Conservation (phyloP, 2,888 invertebrate genomes). For the Dorcus parallelipipedus region DNA sequence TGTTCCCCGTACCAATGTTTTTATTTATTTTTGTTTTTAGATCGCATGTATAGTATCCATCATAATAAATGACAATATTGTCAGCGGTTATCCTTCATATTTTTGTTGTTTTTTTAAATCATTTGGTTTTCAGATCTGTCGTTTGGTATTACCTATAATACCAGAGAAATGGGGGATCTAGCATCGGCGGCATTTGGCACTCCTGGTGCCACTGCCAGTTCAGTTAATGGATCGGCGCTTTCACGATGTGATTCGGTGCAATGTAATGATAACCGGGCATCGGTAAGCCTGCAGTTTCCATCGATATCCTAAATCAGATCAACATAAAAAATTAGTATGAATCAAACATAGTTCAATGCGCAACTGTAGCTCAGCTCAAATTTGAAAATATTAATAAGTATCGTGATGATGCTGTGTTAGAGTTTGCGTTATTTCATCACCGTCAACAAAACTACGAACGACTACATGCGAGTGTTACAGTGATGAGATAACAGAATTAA, state of each 20-base stretch:
- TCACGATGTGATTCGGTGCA: conserved; percentile 89
- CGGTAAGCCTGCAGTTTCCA: conserved; percentile 90
- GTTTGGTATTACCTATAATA: conserved; percentile 37
- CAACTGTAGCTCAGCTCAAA: neutral
- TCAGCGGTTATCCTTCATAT: conserved; percentile 12
- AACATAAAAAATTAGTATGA: neutral
- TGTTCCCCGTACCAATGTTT: conserved; percentile 72
- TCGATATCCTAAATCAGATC: conserved; percentile 75
- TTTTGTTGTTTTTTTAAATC: conserved; percentile 7
- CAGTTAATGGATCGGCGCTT: conserved; percentile 83
- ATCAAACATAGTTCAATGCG: neutral
- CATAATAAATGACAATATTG: conserved; percentile 35
- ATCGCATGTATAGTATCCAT: conserved; percentile 29
- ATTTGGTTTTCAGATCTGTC: conserved; percentile 6
- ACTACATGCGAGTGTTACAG: neutral
- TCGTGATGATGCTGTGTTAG: no score
- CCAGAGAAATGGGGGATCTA: conserved; percentile 45
- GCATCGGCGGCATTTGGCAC: conserved; percentile 43
- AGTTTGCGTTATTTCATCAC: neutral
- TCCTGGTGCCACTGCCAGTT: conserved; percentile 40
- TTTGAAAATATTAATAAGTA: no score
- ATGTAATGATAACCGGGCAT: conserved; percentile 90
- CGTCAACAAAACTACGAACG: neutral
- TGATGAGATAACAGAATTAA: conserved; percentile 2
- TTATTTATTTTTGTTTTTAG: conserved; percentile 9